Evolutionary conservation across 2,797 vertebrate genomes (phyloP).

Genomic region (Loris lydekkerianus): DNA sequence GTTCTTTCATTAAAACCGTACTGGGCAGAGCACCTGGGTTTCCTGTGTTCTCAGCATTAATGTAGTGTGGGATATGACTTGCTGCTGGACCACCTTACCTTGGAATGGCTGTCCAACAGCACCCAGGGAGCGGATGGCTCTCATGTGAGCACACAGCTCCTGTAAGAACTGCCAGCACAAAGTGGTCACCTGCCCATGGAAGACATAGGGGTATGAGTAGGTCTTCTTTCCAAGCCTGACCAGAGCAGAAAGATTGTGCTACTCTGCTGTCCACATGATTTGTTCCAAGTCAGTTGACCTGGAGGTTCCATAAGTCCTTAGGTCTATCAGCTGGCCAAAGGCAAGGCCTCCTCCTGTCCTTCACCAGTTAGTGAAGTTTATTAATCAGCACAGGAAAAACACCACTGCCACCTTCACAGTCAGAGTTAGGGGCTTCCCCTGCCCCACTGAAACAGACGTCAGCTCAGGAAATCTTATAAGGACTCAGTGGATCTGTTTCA

Average conservation of each 20-base stretch:
- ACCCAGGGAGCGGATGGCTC: neutral
- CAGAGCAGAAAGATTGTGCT: neutral
- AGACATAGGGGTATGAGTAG: neutral
- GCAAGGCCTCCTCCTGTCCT: neutral
- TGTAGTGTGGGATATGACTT: neutral
- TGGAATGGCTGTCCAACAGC: neutral
- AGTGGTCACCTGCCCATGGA: neutral
- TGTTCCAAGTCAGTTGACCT: neutral
- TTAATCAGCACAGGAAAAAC: neutral
- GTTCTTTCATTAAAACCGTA: neutral
- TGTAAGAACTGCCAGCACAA: neutral
- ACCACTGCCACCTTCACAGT: neutral
- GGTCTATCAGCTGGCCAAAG: neutral
- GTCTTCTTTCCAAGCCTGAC: neutral
- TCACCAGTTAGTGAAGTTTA: neutral
- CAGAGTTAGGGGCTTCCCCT: neutral
- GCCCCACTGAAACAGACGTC: neutral
- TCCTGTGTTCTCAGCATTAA: neutral
- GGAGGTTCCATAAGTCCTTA: neutral
- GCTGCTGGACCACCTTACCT: neutral
- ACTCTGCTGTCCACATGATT: neutral
- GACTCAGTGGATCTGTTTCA: neutral
- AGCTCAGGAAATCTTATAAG: neutral
- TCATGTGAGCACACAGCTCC: neutral
- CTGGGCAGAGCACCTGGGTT: neutral